These are phyloP conservation scores for Hydractinia echinata DNA, from an alignment of 30 jellyfish, hydroid and myxozoan genomes.

Conservation along the genomic window DNA sequence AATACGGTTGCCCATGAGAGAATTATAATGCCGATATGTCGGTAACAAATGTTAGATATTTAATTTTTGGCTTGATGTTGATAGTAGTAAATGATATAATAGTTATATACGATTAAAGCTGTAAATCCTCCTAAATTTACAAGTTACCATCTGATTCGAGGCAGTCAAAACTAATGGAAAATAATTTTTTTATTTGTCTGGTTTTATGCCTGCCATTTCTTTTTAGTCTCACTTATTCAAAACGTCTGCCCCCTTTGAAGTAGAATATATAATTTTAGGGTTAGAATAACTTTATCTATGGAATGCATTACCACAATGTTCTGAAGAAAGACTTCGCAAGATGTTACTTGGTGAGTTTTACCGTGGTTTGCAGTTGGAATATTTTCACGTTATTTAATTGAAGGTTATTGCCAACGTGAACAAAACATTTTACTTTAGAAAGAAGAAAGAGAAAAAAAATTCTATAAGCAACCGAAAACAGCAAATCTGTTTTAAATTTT, in stretches of 20 bases:
- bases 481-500: neutral
- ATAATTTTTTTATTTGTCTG: neutral
- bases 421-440: too few relatives aligned
- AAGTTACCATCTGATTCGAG: too few relatives aligned
- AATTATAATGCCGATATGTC: too few relatives aligned
- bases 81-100: too few relatives aligned
- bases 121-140: too few relatives aligned
- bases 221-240: conserved; percentile 66
- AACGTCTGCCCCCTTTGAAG: conserved; percentile 52
- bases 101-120: too few relatives aligned
- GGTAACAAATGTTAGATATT: too few relatives aligned
- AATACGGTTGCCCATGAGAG: too few relatives aligned
- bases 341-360: conserved; percentile 59
- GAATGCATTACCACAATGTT: conserved; percentile 84
- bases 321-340: conserved; percentile 29
- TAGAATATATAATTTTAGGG: conserved; percentile 52
- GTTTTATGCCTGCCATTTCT: neutral
- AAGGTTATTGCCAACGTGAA: too few relatives aligned
- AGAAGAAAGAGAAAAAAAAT: neutral
- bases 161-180: neutral
- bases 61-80: too few relatives aligned
- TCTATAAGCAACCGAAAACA: neutral
- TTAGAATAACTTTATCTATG: conserved; percentile 66
- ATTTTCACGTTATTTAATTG: neutral
- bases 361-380: neutral